These are phyloP conservation scores for Dicyrtomina minuta DNA, from an alignment of 2,888 invertebrate genomes.

Conservation along the genomic window DNA sequence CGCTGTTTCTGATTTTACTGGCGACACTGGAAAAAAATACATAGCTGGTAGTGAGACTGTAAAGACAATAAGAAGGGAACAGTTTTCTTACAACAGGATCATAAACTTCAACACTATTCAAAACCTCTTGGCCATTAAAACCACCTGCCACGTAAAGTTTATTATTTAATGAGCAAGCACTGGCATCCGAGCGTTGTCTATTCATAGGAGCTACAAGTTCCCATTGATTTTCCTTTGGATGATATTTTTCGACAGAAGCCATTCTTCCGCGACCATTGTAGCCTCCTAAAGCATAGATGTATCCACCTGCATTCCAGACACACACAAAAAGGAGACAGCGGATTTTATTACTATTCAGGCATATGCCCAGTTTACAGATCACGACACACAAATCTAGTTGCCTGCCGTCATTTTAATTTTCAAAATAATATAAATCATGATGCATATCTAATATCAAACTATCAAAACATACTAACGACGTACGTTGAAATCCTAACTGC, in stretches of 20 bases:
- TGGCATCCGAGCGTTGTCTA: constrained; percentile 55
- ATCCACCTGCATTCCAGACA: constrained; percentile 60
- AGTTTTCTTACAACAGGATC: constrained; percentile 60
- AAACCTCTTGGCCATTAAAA: constrained; percentile 72
- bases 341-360: constrained; percentile 39
- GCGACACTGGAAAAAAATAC: neutral
- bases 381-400: too few species aligned
- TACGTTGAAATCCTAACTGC: too few species aligned
- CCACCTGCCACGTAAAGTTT: too few species aligned
- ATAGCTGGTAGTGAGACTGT: too few species aligned
- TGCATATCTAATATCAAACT: too few species aligned
- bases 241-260: constrained; percentile 82
- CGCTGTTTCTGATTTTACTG: neutral
- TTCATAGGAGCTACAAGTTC: constrained; percentile 83
- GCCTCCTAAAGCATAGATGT: constrained; percentile 84
- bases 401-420: too few species aligned
- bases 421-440: too few species aligned
- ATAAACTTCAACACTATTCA: constrained; percentile 74
- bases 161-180: constrained; percentile 32
- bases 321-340: neutral
- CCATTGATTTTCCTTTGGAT: constrained; percentile 77
- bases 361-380: too few species aligned
- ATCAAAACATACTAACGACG: too few species aligned
- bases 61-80: constrained; percentile 2
- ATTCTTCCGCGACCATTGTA: constrained; percentile 77